phyloP scores from a whole-genome alignment of 2,113 vertebrate genomes.

The Pachycephala philippinensis region DNA sequence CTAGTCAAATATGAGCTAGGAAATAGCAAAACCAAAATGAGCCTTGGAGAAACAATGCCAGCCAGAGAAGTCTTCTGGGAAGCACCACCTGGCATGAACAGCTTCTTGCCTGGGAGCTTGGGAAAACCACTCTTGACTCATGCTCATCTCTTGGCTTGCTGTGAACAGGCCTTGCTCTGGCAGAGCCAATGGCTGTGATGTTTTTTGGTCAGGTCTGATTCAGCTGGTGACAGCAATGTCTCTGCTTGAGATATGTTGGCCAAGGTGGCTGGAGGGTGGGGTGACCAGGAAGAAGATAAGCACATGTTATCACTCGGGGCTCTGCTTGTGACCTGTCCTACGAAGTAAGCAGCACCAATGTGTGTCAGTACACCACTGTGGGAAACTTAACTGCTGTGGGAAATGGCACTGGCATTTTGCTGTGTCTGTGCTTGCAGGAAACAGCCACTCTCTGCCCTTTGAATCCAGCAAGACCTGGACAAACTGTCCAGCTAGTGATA shows the following conservation, averaged over 20 bases:
- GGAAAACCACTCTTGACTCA: neutral
- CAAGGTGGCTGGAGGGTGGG: neutral
- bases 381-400: neutral
- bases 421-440: neutral
- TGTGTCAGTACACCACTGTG: neutral
- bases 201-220: neutral
- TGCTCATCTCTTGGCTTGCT: neutral
- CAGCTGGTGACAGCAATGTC: neutral
- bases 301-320: rapidly evolving
- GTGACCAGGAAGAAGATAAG: neutral
- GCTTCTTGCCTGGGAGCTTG: neutral
- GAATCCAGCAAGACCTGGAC: neutral
- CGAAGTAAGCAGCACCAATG: neutral
- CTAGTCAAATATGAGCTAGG: conserved; percentile 27
- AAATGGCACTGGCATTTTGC: neutral
- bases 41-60: neutral
- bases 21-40: neutral
- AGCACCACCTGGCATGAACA: neutral
- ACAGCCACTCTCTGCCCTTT: neutral
- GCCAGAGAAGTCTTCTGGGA: neutral
- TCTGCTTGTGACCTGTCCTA: neutral
- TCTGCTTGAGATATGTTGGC: neutral
- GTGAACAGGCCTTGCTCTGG: neutral
- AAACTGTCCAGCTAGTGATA: neutral
- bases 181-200: neutral